A percentile compares a stretch with the other conserved stretches of the same genome.
Evolutionary conservation across 2,888 invertebrate genomes (phyloP).

Genomic region (Dicyrtoma fusca): DNA sequence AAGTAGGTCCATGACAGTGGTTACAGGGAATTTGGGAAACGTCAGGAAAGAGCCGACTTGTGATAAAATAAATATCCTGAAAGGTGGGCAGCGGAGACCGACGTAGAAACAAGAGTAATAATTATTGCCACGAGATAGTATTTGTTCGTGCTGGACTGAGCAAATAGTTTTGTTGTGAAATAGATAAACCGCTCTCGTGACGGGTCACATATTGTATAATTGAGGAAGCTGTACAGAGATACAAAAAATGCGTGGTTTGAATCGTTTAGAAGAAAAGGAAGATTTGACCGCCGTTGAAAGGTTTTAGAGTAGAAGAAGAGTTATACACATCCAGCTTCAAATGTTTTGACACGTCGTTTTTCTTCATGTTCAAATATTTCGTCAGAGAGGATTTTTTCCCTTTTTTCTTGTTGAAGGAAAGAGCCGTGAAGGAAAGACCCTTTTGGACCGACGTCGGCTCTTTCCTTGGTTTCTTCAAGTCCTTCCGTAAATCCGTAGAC

Average conservation of each 20-base stretch:
- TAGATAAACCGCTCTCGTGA: too few species aligned
- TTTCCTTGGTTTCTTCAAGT: not conserved
- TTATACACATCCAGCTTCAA: slow-evolving; percentile 30
- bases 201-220: too few species aligned
- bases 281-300: slow-evolving; percentile 25
- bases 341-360: slow-evolving; percentile 37
- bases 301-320: slow-evolving; percentile 35
- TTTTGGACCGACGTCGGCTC: not conserved
- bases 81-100: too few species aligned
- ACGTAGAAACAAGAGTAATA: too few species aligned
- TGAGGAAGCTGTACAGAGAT: too few species aligned
- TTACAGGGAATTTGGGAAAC: too few species aligned
- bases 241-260: not conserved
- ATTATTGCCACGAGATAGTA: too few species aligned
- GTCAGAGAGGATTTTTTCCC: slow-evolving; percentile 10
- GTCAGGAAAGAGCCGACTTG: too few species aligned
- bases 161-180: too few species aligned
- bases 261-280: slow-evolving; percentile 8
- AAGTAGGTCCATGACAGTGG: too few species aligned
- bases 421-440: slow-evolving; percentile 2
- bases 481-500: slow-evolving; percentile 15
- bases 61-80: too few species aligned
- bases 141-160: too few species aligned
- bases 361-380: slow-evolving; percentile 32
- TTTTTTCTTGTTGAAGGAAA: slow-evolving; percentile 23